These are phyloP conservation scores for Philopedon plagiatum DNA, from an alignment of 2,888 invertebrate species.

Conservation along the genomic window DNA sequence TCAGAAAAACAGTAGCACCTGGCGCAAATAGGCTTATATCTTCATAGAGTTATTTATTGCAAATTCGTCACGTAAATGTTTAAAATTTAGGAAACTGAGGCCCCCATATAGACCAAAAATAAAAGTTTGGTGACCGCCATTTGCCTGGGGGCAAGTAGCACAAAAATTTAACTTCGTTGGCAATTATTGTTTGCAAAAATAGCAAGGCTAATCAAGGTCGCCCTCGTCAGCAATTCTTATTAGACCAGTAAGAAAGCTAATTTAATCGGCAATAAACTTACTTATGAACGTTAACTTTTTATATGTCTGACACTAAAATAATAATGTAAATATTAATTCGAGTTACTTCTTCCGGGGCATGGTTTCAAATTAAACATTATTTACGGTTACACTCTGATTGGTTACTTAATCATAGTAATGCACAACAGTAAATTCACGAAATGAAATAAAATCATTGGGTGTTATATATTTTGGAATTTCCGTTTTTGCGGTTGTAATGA, in stretches of 20 bases:
- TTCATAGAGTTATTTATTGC: too few species aligned
- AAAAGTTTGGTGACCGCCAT: too few species aligned
- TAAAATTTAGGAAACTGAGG: too few species aligned
- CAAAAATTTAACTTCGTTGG: too few species aligned
- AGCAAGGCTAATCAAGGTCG: constrained; percentile 23
- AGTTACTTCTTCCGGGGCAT: constrained; percentile 49
- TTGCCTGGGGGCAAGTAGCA: too few species aligned
- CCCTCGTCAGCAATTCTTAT: constrained; percentile 1
- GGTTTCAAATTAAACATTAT: constrained; percentile 49
- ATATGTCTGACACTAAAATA: constrained; percentile 38
- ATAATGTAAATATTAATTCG: constrained; percentile 39
- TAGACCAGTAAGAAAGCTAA: constrained; percentile 19
- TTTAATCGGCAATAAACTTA: constrained; percentile 14
- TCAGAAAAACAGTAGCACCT: too few species aligned
- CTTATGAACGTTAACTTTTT: constrained; percentile 15
- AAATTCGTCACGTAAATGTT: too few species aligned
- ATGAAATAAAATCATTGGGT: constrained; percentile 35
- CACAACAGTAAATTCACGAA: constrained; percentile 36
- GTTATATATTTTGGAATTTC: constrained; percentile 38
- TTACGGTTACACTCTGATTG: constrained; percentile 48
- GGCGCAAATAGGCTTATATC: too few species aligned
- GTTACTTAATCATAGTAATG: constrained; percentile 41
- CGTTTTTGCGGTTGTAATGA: constrained; percentile 28
- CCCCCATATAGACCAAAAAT: too few species aligned
- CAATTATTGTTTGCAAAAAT: constrained; percentile 1